Evolutionary conservation across 2,888 invertebrate species (phyloP), one percentile per base, ranked within the genome.

Genomic region (Dryococelus australis): DNA sequence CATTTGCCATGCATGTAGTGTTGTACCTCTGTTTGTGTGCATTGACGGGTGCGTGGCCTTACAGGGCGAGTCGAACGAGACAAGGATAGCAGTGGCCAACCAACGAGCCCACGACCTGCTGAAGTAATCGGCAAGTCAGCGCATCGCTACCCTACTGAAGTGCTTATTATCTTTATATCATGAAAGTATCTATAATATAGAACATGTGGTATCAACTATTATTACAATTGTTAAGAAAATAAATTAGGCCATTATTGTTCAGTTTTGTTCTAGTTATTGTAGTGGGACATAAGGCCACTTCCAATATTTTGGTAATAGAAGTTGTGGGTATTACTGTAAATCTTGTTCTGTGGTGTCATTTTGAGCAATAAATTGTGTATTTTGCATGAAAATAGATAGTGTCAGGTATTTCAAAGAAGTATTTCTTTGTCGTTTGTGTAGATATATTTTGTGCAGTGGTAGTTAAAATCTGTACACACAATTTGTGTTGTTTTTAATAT

Each of bases 31-130:
- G 35, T 28, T 24, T 78, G 65, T 88, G 28, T 86, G 43, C 83
- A 88, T 86, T 89, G 86, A 87, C 51, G 84, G 85, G 85, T 83
- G 51, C 79, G 85, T 86, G 78, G 83, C 84, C 87, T 84, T 87
- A 85, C 94, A 96, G 96, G 97, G 96, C 91, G 96, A 97, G 94
- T 97, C 98, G 91, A 99, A 99, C 94, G 97, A 98, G 94, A 96
- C 97, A 92, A 97, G 98, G 95, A 98, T 99, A 96, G 96, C 96
- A 93, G 97, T 97, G 93, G 99, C 99, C 92, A 99, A 99, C 94
- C 97, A 98, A 94, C 96, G 98, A 92, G 98, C 99, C 92, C 97
- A 98, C 94, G 98, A 98, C 94, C 96, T 99, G 92, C 96, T 98
- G 93, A 98, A 98, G 95, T 97, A 97, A 95, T 87, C 86, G 53